These are phyloP conservation scores for Bombus pyrosoma DNA, from an alignment of 1,140 invertebrate species.

Conservation along the genomic window DNA sequence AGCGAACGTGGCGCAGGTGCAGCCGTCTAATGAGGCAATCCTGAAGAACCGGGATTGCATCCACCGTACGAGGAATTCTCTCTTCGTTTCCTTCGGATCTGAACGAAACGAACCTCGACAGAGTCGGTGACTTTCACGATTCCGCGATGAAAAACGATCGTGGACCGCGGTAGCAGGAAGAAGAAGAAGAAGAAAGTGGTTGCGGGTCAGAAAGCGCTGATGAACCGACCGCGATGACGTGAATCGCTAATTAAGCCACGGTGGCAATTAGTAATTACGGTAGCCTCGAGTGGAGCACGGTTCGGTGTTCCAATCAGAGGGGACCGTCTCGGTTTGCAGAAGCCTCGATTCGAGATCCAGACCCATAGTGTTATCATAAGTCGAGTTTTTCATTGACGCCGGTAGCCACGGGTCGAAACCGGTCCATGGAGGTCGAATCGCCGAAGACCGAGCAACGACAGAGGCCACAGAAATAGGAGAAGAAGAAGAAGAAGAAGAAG, in stretches of 20 bases:
- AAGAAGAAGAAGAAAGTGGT: slow-evolving; percentile 34
- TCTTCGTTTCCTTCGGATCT: neutral
- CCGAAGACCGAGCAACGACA: slow-evolving; percentile 27
- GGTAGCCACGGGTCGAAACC: slow-evolving; percentile 70
- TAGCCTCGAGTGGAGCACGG: slow-evolving; percentile 55
- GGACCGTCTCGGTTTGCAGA: neutral
- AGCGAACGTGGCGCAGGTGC: slow-evolving; percentile 45
- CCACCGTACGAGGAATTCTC: slow-evolving; percentile 35
- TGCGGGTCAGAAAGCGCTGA: slow-evolving; percentile 21
- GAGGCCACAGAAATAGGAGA: slow-evolving; percentile 18
- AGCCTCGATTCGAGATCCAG: neutral
- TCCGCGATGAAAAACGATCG: slow-evolving; percentile 33
- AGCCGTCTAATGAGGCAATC: slow-evolving; percentile 65
- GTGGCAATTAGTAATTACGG: slow-evolving; percentile 78
- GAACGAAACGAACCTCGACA: neutral
- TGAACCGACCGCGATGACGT: slow-evolving; percentile 33
- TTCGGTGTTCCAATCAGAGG: slow-evolving; percentile 29
- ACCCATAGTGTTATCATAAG: slow-evolving; percentile 70
- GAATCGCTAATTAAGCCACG: slow-evolving; percentile 76
- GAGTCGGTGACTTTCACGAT: neutral
- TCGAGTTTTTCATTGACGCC: slow-evolving; percentile 77
- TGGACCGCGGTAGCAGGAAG: neutral
- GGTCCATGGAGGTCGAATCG: slow-evolving; percentile 62
- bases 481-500: neutral
- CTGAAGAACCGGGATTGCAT: slow-evolving; percentile 31